These are phyloP conservation scores for Pseudochirops cupreus DNA, from an alignment of 2,797 vertebrate genomes.

Conservation along the genomic window DNA sequence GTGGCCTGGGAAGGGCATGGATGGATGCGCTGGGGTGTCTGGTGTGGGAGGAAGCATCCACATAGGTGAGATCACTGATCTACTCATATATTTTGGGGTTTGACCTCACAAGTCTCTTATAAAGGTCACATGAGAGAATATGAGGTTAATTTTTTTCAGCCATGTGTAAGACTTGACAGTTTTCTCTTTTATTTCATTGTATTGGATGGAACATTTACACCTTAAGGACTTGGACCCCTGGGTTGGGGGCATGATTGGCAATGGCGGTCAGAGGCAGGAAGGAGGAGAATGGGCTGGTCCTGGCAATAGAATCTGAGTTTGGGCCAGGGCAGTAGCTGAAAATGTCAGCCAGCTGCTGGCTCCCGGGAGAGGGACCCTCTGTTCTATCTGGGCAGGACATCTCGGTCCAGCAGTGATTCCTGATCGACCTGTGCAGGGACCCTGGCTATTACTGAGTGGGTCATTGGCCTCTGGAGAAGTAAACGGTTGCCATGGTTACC, in stretches of 20 bases:
- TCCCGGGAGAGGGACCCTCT: not conserved
- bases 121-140: not conserved
- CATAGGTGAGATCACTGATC: not conserved
- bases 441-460: not conserved
- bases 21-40: not conserved
- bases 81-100: not conserved
- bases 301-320: not conserved
- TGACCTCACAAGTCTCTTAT: not conserved
- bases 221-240: not conserved
- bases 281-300: not conserved
- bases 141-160: not conserved
- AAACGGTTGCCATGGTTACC: not conserved
- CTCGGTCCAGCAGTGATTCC: not conserved
- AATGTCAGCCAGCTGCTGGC: not conserved
- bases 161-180: not conserved
- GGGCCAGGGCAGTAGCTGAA: not conserved
- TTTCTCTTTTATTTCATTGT: not conserved
- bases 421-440: not conserved
- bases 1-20: not conserved
- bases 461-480: not conserved
- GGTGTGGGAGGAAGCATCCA: not conserved
- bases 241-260: not conserved
- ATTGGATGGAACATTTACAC: not conserved
- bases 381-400: too few species aligned
- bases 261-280: not conserved